A percentile compares a stretch with the other conserved stretches of the same genome.
These are phyloP conservation scores for Syrista parreyssii DNA, from an alignment of 2,888 invertebrate species.

Conservation along the genomic window DNA sequence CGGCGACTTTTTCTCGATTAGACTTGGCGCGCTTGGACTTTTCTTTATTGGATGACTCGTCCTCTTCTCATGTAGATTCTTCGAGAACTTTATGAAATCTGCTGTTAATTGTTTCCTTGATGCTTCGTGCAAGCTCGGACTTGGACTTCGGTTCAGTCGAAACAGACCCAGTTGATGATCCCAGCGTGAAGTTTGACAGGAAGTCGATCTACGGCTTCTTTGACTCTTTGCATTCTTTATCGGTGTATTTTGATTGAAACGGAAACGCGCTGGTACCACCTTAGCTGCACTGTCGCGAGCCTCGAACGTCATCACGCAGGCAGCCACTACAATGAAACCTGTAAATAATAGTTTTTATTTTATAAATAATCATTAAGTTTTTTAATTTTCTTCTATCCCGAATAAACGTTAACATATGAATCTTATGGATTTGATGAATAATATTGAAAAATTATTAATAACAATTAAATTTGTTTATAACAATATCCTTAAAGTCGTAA, in stretches of 20 bases:
- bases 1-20: constrained; percentile 65
- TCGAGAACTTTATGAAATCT: constrained; percentile 62
- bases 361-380: neutral
- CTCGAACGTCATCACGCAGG: constrained; percentile 99
- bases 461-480: neutral
- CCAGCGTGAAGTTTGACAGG: constrained; percentile 69
- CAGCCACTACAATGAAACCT: constrained; percentile 96
- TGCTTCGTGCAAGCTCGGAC: constrained; percentile 65
- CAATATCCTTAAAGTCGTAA: neutral
- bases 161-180: constrained; percentile 78
- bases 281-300: constrained; percentile 94
- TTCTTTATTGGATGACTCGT: constrained; percentile 59
- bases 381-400: neutral
- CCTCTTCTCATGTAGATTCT: constrained; percentile 53
- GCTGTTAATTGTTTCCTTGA: constrained; percentile 58
- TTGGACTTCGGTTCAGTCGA: constrained; percentile 68
- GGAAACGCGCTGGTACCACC: constrained; percentile 83
- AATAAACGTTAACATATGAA: neutral
- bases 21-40: constrained; percentile 74
- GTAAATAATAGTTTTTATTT: constrained; percentile 25
- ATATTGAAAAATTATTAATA: constrained; percentile 4
- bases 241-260: constrained; percentile 54
- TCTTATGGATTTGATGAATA: neutral
- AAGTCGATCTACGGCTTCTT: constrained; percentile 67
- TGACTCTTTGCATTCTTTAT: constrained; percentile 51